Evolutionary conservation across 2,113 vertebrate genomes (phyloP).

Genomic region (Gambusia affinis): DNA sequence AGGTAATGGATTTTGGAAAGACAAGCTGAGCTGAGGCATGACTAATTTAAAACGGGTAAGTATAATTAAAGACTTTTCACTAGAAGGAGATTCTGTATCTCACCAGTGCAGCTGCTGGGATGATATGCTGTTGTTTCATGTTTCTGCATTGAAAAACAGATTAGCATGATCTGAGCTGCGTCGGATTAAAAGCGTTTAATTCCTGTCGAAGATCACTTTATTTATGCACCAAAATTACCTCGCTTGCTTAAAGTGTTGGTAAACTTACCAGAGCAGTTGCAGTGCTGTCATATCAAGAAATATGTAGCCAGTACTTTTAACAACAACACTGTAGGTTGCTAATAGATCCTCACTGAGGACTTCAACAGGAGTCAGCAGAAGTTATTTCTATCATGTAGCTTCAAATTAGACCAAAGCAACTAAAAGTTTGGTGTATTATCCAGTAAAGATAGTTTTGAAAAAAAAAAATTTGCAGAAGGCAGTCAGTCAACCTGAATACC

Average conservation of each 20-base stretch:
- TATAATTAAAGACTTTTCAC: constrained; percentile 59
- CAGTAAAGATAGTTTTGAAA: neutral
- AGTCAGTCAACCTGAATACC: neutral
- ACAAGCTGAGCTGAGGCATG: constrained; percentile 69
- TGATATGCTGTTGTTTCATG: neutral
- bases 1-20: constrained; percentile 72
- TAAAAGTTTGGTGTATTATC: neutral
- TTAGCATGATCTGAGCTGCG: neutral
- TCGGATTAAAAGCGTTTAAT: neutral
- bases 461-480: neutral
- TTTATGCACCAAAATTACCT: neutral
- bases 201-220: neutral
- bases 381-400: neutral
- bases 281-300: no score
- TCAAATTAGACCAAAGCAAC: neutral
- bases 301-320: no score
- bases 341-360: neutral
- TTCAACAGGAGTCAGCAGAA: neutral
- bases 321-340: no score
- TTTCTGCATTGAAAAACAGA: neutral
- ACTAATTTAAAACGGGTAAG: constrained; percentile 62
- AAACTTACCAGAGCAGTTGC: no score
- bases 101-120: neutral
- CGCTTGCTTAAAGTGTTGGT: no score
- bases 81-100: constrained; percentile 25